Evolutionary conservation across 2,113 vertebrate species (phyloP).

Genomic region (Equus quagga): DNA sequence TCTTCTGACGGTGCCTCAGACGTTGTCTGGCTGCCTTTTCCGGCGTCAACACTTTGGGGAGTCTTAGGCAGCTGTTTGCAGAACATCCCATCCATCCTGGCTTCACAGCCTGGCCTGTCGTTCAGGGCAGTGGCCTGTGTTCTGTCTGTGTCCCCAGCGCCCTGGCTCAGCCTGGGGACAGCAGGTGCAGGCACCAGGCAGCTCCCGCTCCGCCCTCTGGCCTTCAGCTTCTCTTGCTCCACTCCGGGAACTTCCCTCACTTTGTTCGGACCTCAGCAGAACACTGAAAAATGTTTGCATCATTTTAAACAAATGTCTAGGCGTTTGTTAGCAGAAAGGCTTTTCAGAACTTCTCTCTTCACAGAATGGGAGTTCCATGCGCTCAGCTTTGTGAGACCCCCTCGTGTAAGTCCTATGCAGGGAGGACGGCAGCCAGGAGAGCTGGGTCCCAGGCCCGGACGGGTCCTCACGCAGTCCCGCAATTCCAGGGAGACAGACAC

Average conservation of each 20-base stretch:
- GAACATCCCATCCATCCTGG: accelerated
- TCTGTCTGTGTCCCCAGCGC: too few relatives aligned
- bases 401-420: not conserved
- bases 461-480: too few relatives aligned
- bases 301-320: not conserved
- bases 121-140: too few relatives aligned
- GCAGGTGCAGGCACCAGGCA: too few relatives aligned
- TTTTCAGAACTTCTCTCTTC: not conserved
- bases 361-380: not conserved
- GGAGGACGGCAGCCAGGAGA: too few relatives aligned
- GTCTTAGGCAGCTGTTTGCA: not conserved
- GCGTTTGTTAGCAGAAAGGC: not conserved
- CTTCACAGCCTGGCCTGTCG: too few relatives aligned
- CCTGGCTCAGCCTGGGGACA: too few relatives aligned
- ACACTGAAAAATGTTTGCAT: not conserved
- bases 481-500: too few relatives aligned
- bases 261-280: not conserved
- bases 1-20: not conserved
- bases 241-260: not conserved
- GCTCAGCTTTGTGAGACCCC: not conserved
- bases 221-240: not conserved
- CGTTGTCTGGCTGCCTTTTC: not conserved
- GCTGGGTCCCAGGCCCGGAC: too few relatives aligned
- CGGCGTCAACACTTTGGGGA: not conserved
- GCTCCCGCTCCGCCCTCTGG: not conserved